phyloP scores from a whole-genome alignment of 2,888 invertebrate species.

The Leucophenga montana region DNA sequence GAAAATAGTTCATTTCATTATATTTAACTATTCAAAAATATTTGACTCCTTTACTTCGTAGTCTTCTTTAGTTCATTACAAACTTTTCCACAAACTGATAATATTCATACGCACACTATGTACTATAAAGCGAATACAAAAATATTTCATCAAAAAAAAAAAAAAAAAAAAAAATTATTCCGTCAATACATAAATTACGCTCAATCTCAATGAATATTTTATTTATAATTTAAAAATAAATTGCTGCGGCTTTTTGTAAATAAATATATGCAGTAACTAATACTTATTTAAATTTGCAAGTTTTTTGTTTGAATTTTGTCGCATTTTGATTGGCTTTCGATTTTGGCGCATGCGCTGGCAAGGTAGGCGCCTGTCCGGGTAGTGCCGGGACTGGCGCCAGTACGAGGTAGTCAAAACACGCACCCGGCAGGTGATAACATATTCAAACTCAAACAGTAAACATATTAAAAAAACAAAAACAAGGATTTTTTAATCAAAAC shows the following conservation, averaged over 20 bases:
- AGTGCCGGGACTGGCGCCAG: conserved; percentile 47
- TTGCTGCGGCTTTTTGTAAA: conserved; percentile 28
- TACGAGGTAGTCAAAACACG: conserved; percentile 12
- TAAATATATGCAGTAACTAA: conserved; percentile 11
- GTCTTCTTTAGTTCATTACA: no score
- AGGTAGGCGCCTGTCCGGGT: conserved; percentile 40
- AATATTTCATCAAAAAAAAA: no score
- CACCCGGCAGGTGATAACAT: conserved; percentile 6
- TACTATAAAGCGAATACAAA: no score
- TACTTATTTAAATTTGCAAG: conserved; percentile 42
- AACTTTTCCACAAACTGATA: no score
- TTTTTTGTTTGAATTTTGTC: conserved; percentile 2
- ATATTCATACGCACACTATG: no score
- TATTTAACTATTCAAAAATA: no score
- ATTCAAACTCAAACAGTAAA: not conserved
- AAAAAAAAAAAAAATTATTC: conserved; percentile 44
- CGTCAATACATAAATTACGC: conserved; percentile 57
- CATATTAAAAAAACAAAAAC: no score
- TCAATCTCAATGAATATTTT: conserved; percentile 9
- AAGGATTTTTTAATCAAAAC: no score
- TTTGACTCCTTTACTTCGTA: no score
- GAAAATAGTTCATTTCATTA: no score
- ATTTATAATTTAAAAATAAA: conserved; percentile 26
- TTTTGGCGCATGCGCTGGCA: conserved; percentile 29
- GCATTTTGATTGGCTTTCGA: not conserved